Base-by-base conservation (phyloP, 2,113 vertebrate species). In the Tragulus kanchil region DNA sequence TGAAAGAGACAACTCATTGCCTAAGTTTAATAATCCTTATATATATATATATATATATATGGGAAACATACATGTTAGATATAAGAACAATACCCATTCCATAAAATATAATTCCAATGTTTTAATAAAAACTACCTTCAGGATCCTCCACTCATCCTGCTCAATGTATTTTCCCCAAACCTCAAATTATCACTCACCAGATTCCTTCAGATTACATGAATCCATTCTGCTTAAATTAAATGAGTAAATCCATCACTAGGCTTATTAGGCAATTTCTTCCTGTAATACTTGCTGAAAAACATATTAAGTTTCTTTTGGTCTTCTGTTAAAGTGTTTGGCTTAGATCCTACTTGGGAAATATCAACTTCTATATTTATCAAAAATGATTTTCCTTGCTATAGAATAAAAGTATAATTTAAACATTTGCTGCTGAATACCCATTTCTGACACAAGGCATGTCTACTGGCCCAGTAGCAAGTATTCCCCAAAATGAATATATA, bases 381-480 rank as follows among this genome's bases (percentile, higher is more conserved):
- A 97, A 85, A 91, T 94, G 45, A 97, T 97, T 92, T 96, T 77
- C 31, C 91, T 97, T 90, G 13, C 64, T 92, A 96, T 85, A 75
- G 92, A 97, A 93, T 1, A 67, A 56, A 98, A 98, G 4, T 52
- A 48, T 42, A 95, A 91, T 96, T 97, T 95, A 61, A 98, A 98
- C 97, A 85, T 85, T 93, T 95, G 85, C 96, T 96, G 82, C 83
- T 85, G 95, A 98, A 82, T n/a, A 58, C 94, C 45, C 28, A 92
- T 96, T 82, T 97, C 89, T 97, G 96, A 98, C 36, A 42, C 0
- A 98, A 97, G 92, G 84, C 64, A 77, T 19, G 90, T 75, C 61
- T 92, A 96, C 54, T 96, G 96, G 91, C 84, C 87, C 54, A 65
- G 71, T 82, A 97, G 62, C 88, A 78, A 82, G 89, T 95, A 93